Base-by-base conservation (phyloP, 2,113 vertebrate species). In the Oxyruncus cristatus region DNA sequence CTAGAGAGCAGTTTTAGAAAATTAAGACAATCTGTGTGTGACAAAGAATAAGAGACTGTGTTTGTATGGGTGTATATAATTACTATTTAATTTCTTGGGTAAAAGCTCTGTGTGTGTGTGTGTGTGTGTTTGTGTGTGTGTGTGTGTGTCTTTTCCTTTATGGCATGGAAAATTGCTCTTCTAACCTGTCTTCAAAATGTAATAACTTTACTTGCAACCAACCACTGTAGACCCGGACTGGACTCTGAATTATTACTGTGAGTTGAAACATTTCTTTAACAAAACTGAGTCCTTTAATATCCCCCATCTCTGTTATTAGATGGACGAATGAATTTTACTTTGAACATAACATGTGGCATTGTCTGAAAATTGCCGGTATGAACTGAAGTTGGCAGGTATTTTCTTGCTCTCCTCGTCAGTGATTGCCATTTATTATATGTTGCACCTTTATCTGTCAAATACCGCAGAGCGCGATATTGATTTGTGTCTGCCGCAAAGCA, bases 371-470 rank as follows among this genome's bases (percentile, higher is more conserved):
- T 98, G 98, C 98, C 68, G 94, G 98, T 97, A 98, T 98, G 98
- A 98, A 98, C 97, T 98, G 95, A 96, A 96, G 98, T 98, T 98
- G 98, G 98, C 98, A 98, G 98, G 98, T 98, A 98, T 98, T 98
- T 97, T 98, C 98, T 97, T 97, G 98, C 97, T 97, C 95, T 97
- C 94, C 97, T 97, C 92, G 92, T 96, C 97, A 96, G 92, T 97
- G 98, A 98, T 98, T 98, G 98, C 97, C 98, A 98, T 99, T 99
- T 99, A 99, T 99, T 99, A 98, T 98, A 99, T 98, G 98, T 98
- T 98, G 98, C 96, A 97, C 97, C 97, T 97, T 98, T 98, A 95
- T 98, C 98, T 98, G 98, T 98, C 98, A 98, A 98, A 98, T 97
- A 95, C 97, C 92, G 98, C 97, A 95, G 98, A 98, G 98, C 96